Conservation (phyloP, 2,113 vertebrate genomes). For the Ginglymostoma cirratum region DNA sequence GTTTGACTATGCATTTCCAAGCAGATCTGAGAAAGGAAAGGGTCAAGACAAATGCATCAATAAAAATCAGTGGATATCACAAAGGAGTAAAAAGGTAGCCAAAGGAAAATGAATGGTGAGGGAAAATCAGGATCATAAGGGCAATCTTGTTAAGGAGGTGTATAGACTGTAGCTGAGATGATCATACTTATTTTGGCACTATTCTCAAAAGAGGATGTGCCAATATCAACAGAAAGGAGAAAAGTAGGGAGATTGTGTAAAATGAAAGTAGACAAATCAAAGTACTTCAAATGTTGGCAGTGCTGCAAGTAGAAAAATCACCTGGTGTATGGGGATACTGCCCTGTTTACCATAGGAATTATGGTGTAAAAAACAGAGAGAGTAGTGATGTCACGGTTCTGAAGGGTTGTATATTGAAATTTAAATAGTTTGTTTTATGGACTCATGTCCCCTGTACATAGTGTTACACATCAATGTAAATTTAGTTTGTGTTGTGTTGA, state of each 20-base stretch:
- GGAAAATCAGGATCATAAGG: neutral
- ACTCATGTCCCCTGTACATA: no score
- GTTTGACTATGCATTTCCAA: neutral
- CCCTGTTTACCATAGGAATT: no score
- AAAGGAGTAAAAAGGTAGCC: neutral
- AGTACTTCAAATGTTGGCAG: neutral
- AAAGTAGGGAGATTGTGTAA: neutral
- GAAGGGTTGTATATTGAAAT: neutral
- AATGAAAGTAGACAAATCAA: neutral
- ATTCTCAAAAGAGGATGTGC: neutral
- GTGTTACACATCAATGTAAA: no score
- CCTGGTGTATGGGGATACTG: neutral
- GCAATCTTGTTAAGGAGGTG: neutral
- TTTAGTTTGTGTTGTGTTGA: no score
- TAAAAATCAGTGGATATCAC: neutral
- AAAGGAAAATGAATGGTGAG: neutral
- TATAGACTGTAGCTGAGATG: neutral
- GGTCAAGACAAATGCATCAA: neutral
- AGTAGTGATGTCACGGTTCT: neutral
- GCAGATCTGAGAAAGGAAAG: neutral
- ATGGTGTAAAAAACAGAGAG: no score
- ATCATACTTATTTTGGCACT: neutral
- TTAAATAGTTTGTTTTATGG: no score
- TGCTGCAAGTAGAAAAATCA: neutral
- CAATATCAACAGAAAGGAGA: neutral